Percentiles rank a stretch among this genome's conserved stretches.
phyloP scores from a whole-genome alignment of 2,113 vertebrate genomes.

The Gymnobelideus leadbeateri region DNA sequence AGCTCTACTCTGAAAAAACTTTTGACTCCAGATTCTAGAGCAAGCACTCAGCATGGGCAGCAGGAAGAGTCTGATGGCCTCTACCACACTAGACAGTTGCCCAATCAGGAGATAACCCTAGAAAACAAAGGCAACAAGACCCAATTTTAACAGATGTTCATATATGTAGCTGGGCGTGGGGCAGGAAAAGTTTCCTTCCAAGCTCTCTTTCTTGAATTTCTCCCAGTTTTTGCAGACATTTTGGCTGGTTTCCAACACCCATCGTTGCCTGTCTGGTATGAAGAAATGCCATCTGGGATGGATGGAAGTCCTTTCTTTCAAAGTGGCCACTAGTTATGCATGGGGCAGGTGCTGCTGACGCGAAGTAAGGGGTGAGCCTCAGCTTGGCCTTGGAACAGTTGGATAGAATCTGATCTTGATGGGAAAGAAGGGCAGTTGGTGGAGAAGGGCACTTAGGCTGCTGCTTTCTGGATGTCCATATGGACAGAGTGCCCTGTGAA shows the following conservation, averaged over 20 bases:
- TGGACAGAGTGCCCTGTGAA: constrained; percentile 54
- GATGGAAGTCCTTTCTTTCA: constrained; percentile 83
- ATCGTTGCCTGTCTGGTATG: constrained; percentile 86
- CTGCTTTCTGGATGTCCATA: constrained; percentile 19
- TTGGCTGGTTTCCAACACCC: constrained; percentile 86
- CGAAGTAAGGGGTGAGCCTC: constrained; percentile 86
- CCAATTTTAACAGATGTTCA: constrained; percentile 81
- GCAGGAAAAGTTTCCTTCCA: constrained; percentile 82
- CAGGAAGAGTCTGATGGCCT: neutral
- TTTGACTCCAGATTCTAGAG: neutral
- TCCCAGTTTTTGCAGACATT: constrained; percentile 88
- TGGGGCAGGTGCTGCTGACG: constrained; percentile 85
- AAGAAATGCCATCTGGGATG: constrained; percentile 85
- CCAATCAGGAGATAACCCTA: constrained; percentile 69
- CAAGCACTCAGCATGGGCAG: neutral
- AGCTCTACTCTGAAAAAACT: neutral
- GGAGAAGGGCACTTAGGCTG: constrained; percentile 44
- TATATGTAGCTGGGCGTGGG: constrained; percentile 55
- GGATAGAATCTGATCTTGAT: constrained; percentile 75
- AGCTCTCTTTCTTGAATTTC: constrained; percentile 86
- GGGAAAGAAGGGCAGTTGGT: constrained; percentile 65
- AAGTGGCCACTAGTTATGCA: constrained; percentile 84
- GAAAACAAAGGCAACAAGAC: constrained; percentile 64
- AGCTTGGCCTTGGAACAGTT: constrained; percentile 73
- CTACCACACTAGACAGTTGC: neutral